phyloP scores from a whole-genome alignment of 2,888 invertebrate species.

The Aspidiotus destructor region DNA sequence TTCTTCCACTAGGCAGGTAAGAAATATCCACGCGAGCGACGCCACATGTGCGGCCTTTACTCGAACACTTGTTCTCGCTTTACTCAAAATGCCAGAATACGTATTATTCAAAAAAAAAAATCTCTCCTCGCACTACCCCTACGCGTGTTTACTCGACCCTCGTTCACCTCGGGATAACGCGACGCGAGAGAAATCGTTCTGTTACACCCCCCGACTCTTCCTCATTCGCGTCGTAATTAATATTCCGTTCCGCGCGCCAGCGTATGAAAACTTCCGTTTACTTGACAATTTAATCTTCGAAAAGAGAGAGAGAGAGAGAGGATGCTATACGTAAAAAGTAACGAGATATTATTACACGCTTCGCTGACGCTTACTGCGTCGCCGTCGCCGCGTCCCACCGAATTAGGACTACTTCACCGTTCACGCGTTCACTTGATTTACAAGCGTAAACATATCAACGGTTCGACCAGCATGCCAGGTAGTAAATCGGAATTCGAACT shows the following conservation, averaged over 20 bases:
- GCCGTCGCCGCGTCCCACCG: neutral
- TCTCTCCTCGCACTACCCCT: neutral
- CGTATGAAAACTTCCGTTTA: conserved; percentile 6
- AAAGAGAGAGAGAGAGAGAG: conserved; percentile 1
- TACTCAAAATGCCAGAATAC: too few species aligned
- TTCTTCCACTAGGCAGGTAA: too few species aligned
- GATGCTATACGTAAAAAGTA: conserved; percentile 21
- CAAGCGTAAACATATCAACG: conserved; percentile 25
- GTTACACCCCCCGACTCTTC: neutral
- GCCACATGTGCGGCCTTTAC: too few species aligned
- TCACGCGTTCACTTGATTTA: conserved; percentile 11
- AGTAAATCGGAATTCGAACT: neutral
- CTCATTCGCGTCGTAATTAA: conserved; percentile 7
- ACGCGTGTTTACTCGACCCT: neutral
- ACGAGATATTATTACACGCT: conserved; percentile 28
- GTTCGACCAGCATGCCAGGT: conserved; percentile 1
- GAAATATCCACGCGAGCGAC: too few species aligned
- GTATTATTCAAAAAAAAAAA: too few species aligned
- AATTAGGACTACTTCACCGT: neutral
- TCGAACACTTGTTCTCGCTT: too few species aligned
- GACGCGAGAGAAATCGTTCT: conserved; percentile 3
- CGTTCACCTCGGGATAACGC: neutral
- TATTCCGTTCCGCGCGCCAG: conserved; percentile 5
- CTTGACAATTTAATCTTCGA: conserved; percentile 3
- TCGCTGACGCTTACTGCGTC: conserved; percentile 10